Conservation (phyloP, 2,888 invertebrate genomes). For the Eugnorisma glareosa region DNA sequence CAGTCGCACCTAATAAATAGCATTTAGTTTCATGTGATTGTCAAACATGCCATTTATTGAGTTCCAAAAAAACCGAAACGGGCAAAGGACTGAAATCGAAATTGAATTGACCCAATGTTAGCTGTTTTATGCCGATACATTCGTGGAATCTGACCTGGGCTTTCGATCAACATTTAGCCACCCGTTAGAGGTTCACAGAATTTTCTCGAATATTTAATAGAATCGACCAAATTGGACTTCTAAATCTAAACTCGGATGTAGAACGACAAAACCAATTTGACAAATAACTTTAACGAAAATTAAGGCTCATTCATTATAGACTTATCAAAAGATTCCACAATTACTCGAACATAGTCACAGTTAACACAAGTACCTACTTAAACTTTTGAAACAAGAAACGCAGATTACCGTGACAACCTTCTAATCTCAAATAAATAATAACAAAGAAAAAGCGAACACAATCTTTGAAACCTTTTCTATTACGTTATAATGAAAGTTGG, state of each 20-base stretch:
- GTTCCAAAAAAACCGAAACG: not conserved
- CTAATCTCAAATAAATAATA: slow-evolving; percentile 57
- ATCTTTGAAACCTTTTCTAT: slow-evolving; percentile 48
- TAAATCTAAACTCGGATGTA: not conserved
- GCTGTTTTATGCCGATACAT: not conserved
- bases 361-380: slow-evolving; percentile 3
- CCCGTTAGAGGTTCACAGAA: no score
- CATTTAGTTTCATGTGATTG: not conserved
- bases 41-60: not conserved
- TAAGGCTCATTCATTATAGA: slow-evolving; percentile 30
- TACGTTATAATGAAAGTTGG: slow-evolving; percentile 39
- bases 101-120: not conserved
- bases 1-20: not conserved
- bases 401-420: slow-evolving; percentile 36
- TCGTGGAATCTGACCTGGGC: not conserved
- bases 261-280: slow-evolving; percentile 11
- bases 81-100: not conserved
- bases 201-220: not conserved
- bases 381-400: slow-evolving; percentile 37
- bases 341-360: slow-evolving; percentile 4
- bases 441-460: slow-evolving; percentile 33
- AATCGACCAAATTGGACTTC: not conserved
- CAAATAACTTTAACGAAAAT: slow-evolving; percentile 31
- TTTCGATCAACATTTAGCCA: not conserved
- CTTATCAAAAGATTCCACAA: slow-evolving; percentile 21